phyloP scores from a whole-genome alignment of 2,888 invertebrate genomes.

The Cecidostiba fungosa region DNA sequence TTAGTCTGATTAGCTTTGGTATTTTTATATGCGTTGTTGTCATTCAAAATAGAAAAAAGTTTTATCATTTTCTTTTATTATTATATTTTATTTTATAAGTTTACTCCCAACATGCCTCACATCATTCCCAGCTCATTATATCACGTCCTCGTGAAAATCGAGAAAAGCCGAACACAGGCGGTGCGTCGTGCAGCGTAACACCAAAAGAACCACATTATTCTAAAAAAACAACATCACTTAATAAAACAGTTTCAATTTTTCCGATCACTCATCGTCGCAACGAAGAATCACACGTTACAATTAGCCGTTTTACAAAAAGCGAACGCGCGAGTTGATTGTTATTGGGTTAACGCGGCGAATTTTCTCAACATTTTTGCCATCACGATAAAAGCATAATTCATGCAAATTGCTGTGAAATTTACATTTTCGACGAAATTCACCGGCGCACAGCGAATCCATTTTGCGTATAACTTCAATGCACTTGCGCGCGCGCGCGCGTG shows the following conservation, averaged over 20 bases:
- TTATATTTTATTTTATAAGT: neutral
- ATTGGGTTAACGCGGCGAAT: neutral
- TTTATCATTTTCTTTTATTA: neutral
- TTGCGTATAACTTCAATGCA: conserved; percentile 7
- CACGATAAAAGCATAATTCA: conserved; percentile 29
- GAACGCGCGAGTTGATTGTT: neutral
- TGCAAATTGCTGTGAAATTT: conserved; percentile 24
- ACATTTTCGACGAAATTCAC: conserved; percentile 19
- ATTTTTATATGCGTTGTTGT: neutral
- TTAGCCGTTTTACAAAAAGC: neutral
- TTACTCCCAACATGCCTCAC: neutral
- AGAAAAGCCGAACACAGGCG: neutral
- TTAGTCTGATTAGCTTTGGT: neutral
- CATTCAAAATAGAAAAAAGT: neutral
- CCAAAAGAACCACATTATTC: neutral
- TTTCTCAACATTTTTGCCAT: neutral
- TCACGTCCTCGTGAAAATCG: neutral
- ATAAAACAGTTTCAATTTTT: neutral
- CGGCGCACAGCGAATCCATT: neutral
- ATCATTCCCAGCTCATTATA: neutral
- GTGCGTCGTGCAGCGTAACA: conserved; percentile 11
- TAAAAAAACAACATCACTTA: neutral
- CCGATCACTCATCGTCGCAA: neutral
- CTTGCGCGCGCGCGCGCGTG: neutral
- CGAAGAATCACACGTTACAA: neutral